These are phyloP conservation scores for Diuraphis noxia DNA, from an alignment of 1,140 invertebrate genomes.

Conservation along the genomic window DNA sequence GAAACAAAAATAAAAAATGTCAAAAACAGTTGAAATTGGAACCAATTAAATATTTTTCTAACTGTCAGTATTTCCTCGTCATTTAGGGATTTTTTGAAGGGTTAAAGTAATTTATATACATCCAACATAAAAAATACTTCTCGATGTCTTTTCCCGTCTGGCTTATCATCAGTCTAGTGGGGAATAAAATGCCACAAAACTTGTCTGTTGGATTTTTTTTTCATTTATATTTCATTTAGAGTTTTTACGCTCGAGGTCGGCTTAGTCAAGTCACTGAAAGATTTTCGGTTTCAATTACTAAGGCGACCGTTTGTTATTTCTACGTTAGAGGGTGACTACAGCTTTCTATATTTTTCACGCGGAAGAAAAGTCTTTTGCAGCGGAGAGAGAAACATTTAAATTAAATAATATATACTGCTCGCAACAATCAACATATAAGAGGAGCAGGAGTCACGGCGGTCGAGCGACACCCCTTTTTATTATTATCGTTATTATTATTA, in stretches of 20 bases:
- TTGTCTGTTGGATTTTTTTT: conserved; percentile 12
- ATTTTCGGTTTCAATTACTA: conserved; percentile 40
- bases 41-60: conserved; percentile 32
- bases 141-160: neutral
- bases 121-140: neutral
- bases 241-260: conserved; percentile 32
- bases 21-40: neutral
- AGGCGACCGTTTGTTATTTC: conserved; percentile 29
- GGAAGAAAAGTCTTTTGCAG: neutral
- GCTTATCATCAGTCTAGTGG: conserved; percentile 15
- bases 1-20: neutral
- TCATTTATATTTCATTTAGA: conserved; percentile 23
- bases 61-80: neutral
- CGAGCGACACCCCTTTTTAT: conserved; percentile 11
- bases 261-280: conserved; percentile 28
- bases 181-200: neutral
- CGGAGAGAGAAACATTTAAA: conserved; percentile 34
- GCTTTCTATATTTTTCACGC: conserved; percentile 35
- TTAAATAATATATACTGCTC: conserved; percentile 48
- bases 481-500: neutral
- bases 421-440: conserved; percentile 22
- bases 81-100: conserved; percentile 7
- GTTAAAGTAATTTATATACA: conserved; percentile 23
- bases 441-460: neutral
- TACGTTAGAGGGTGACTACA: neutral